Percentiles rank a stretch among this genome's conserved stretches.
phyloP scores from a whole-genome alignment of 1,140 invertebrate species.

The Trichoplusia ni region DNA sequence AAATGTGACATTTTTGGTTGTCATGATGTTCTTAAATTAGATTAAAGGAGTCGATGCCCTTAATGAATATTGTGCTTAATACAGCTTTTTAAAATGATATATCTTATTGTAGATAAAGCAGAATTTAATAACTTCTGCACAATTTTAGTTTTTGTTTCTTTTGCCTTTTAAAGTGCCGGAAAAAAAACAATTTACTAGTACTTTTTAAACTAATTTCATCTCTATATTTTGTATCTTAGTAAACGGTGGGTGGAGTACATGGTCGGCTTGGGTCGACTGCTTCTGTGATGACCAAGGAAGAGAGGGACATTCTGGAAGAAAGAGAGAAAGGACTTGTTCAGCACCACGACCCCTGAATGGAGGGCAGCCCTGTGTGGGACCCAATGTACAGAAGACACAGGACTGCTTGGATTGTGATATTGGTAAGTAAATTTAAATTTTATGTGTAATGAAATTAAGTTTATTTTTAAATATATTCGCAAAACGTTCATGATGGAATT shows the following conservation, averaged over 20 bases:
- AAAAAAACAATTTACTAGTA: not conserved
- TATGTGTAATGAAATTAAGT: too few relatives aligned
- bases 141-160: too few relatives aligned
- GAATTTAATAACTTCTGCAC: too few relatives aligned
- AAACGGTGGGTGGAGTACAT: conserved; percentile 94
- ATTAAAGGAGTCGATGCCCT: too few relatives aligned
- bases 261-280: conserved; percentile 95
- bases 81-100: too few relatives aligned
- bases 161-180: not conserved
- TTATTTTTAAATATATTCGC: too few relatives aligned
- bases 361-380: conserved; percentile 90
- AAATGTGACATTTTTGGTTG: not conserved
- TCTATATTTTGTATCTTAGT: conserved; percentile 81
- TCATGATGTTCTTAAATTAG: not conserved
- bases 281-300: conserved; percentile 82
- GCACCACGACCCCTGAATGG: conserved; percentile 94
- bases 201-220: not conserved
- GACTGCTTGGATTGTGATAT: conserved; percentile 91
- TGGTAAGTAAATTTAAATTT: conserved; percentile 50
- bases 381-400: conserved; percentile 88
- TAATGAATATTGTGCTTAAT: too few relatives aligned
- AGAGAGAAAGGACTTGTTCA: conserved; percentile 91
- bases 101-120: too few relatives aligned
- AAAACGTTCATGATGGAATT: too few relatives aligned
- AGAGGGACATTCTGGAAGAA: conserved; percentile 82